These are phyloP conservation scores for Tympanuchus pallidicinctus DNA, from an alignment of 2,113 vertebrate genomes.

Conservation along the genomic window DNA sequence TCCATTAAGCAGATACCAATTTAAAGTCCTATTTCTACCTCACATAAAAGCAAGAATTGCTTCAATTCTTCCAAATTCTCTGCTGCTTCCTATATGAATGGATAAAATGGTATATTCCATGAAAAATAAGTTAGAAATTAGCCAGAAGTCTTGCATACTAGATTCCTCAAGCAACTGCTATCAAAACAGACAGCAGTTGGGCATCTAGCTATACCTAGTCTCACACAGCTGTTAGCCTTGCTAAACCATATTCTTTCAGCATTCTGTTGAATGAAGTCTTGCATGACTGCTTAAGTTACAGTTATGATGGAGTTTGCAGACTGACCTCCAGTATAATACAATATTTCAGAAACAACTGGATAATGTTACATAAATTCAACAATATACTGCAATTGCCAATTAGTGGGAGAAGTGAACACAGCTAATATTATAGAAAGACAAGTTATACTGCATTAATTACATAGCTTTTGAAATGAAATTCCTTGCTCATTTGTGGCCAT, in stretches of 20 bases:
- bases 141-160: not conserved
- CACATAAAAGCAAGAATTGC: not conserved
- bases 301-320: not conserved
- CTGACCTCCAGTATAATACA: not conserved
- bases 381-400: not conserved
- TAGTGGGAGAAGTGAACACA: not conserved
- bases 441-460: not conserved
- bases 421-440: not conserved
- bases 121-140: conserved; percentile 5
- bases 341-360: not conserved
- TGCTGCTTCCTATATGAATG: not conserved
- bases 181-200: not conserved
- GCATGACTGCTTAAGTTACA: not conserved
- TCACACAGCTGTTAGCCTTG: not conserved
- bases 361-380: not conserved
- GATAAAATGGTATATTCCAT: not conserved
- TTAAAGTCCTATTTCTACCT: not conserved
- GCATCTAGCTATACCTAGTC: not conserved
- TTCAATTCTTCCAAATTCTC: not conserved
- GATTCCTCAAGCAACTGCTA: not conserved
- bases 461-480: not conserved
- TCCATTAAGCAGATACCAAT: not conserved
- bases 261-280: not conserved
- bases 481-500: not conserved
- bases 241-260: not conserved